Evolutionary conservation across 2,113 vertebrate species (phyloP), one percentile per base, ranked within the genome.

Genomic region (Orthonyx spaldingii): DNA sequence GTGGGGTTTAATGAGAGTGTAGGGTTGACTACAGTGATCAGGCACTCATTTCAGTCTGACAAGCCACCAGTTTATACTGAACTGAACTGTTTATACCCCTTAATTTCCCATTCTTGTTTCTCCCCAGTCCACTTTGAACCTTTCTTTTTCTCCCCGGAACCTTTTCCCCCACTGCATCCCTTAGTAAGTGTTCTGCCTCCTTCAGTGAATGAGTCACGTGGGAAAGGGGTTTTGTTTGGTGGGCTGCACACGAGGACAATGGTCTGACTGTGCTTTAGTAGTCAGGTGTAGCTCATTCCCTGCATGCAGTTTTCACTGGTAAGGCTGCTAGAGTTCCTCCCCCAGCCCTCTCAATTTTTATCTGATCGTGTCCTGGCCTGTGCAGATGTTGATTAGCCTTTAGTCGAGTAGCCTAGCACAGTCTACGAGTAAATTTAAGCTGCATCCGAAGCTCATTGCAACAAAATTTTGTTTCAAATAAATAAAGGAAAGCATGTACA

Each of bases 211-310:
- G 28, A 77, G 26, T 33, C 8, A 10, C 21, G 17, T 9, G 46
- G 15, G 46, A 14, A 77, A 28, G 6, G 26, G 17, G 7, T 2
- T 59, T 74, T 42, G 8, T 28, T 57, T 37, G 15, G 7, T 52
- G 42, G 8, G 9, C 71, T 81, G 3, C 18, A 26, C n/a, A 19
- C 0, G 3, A 71, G 27, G 37, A 61, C 35, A 32, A 7, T 32
- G 27, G 4, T 65, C 20, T 68, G 37, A 30, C n/a, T 72, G 18
- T 75, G 46, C 41, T 79, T 55, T 59, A 15, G 19, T 7, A 56
- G 41, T 32, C 32, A 15, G 28, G 13, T 0, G 0, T 24, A 57
- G 19, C 11, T 3, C 0, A 1, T 59, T 81, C 47, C 44, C 41
- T 60, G 37, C 6, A 5, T 4, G 32, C 0, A 0, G 3, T 59